A percentile compares a stretch with the other conserved stretches of the same genome.
These are phyloP conservation scores for Benthosema pterotum DNA, from an alignment of 2,797 vertebrate species.

Conservation along the genomic window DNA sequence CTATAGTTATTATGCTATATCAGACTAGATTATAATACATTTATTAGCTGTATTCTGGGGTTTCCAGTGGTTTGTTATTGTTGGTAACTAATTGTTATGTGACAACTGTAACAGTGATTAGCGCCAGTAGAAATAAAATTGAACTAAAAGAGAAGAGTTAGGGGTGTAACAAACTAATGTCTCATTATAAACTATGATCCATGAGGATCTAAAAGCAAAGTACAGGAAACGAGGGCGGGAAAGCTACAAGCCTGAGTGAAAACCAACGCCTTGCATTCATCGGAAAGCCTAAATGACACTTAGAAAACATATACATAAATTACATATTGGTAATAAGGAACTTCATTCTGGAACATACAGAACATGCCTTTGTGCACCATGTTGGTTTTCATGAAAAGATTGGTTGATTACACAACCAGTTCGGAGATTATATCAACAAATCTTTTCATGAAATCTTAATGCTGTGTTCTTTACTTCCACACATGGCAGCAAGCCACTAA, in stretches of 20 bases:
- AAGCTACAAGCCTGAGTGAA: neutral
- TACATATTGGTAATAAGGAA: constrained; percentile 9
- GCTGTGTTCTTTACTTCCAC: constrained; percentile 20
- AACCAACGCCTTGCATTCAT: constrained; percentile 7
- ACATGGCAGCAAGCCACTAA: constrained; percentile 12
- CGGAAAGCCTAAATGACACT: constrained; percentile 6
- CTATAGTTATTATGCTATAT: too few relatives aligned
- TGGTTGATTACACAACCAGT: too few relatives aligned
- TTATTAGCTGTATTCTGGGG: too few relatives aligned
- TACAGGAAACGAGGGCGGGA: neutral
- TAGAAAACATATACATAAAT: constrained; percentile 15
- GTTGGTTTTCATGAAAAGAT: too few relatives aligned
- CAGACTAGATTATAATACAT: too few relatives aligned
- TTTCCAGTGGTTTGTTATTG: too few relatives aligned
- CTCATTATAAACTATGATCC: too few relatives aligned
- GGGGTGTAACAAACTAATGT: too few relatives aligned
- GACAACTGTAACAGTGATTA: too few relatives aligned
- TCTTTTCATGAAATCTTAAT: constrained; percentile 28
- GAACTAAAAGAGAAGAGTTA: too few relatives aligned
- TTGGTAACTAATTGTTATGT: too few relatives aligned
- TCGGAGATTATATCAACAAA: constrained; percentile 11
- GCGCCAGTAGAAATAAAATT: too few relatives aligned
- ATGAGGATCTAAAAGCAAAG: neutral
- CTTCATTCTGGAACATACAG: constrained; percentile 19
- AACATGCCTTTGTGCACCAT: constrained; percentile 31